phyloP scores from a whole-genome alignment of 1,140 invertebrate species.

The Leptopilina clavipes region DNA sequence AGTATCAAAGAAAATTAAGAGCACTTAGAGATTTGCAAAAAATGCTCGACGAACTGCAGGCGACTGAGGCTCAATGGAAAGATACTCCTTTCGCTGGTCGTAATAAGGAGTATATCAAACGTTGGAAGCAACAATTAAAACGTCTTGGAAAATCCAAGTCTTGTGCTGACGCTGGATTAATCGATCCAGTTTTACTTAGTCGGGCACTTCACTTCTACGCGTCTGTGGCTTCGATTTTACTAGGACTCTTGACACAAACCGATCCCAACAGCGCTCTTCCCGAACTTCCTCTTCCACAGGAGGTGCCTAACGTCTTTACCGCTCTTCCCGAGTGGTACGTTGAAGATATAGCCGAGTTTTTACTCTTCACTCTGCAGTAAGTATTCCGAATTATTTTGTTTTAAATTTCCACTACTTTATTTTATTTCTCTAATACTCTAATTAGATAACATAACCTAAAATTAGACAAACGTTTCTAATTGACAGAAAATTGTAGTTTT shows the following conservation, averaged over 20 bases:
- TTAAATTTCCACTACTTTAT: too few relatives aligned
- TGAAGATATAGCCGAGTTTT: constrained; percentile 96
- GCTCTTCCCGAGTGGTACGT: constrained; percentile 97
- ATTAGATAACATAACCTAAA: too few relatives aligned
- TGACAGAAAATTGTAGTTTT: too few relatives aligned
- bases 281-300: constrained; percentile 77
- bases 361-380: constrained; percentile 94
- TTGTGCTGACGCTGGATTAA: constrained; percentile 90
- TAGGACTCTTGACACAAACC: constrained; percentile 78
- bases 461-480: too few relatives aligned
- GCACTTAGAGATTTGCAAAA: constrained; percentile 93
- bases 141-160: constrained; percentile 85
- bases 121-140: constrained; percentile 89
- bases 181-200: constrained; percentile 87
- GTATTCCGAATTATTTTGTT: constrained; percentile 68
- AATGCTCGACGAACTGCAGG: constrained; percentile 90
- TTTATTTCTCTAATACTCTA: too few relatives aligned
- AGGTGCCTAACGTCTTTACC: constrained; percentile 85
- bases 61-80: constrained; percentile 88
- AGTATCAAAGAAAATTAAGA: constrained; percentile 88
- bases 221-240: constrained; percentile 86
- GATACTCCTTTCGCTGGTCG: constrained; percentile 84
- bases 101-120: constrained; percentile 89
- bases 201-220: constrained; percentile 91
- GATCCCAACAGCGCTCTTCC: constrained; percentile 68